Evolutionary conservation across 2,113 vertebrate genomes (phyloP).

Genomic region (Orcinus orca): DNA sequence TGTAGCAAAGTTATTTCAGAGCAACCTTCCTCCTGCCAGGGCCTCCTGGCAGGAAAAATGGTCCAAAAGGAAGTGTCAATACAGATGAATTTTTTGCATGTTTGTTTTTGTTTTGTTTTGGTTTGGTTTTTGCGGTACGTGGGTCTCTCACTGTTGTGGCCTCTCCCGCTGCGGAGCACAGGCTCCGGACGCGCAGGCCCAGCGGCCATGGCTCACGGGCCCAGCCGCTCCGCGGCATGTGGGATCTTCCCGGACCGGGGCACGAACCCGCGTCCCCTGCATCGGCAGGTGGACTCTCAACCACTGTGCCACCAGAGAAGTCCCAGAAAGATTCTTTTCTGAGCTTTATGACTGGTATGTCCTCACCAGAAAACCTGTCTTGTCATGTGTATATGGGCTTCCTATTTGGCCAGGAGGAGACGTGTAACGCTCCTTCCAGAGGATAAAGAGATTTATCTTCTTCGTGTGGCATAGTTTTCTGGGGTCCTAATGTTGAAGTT

Average conservation of each 20-base stretch:
- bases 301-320: too few species aligned
- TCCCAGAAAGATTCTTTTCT: not conserved
- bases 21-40: not conserved
- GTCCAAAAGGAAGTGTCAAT: not conserved
- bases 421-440: too few species aligned
- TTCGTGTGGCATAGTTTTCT: not conserved
- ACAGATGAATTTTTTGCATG: not conserved
- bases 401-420: not conserved
- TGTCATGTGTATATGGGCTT: too few species aligned
- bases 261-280: accelerated
- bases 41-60: not conserved
- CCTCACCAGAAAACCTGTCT: not conserved
- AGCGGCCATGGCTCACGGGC: too few species aligned
- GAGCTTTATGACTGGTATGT: not conserved
- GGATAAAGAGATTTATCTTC: not conserved
- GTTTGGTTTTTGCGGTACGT: too few species aligned
- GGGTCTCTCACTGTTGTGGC: too few species aligned
- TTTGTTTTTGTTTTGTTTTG: not conserved
- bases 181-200: too few species aligned
- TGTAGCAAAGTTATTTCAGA: not conserved
- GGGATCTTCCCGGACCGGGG: too few species aligned
- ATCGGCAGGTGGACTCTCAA: accelerated
- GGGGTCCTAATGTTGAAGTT: not conserved
- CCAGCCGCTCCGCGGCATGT: too few species aligned
- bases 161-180: too few species aligned